Conservation (phyloP, 2,797 vertebrate genomes). For the Tiaroga cobitis region DNA sequence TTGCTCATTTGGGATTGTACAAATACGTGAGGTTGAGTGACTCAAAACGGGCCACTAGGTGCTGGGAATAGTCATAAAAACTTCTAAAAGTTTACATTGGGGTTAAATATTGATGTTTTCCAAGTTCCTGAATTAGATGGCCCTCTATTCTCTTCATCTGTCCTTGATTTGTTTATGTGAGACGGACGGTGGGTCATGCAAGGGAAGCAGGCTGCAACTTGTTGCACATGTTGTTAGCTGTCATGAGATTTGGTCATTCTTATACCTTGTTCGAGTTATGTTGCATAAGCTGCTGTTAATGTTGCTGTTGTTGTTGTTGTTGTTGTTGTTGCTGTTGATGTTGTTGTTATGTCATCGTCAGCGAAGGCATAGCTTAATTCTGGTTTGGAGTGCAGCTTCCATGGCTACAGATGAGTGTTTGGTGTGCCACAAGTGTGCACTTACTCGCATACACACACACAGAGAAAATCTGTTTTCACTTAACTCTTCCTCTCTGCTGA, state of each 20-base stretch:
- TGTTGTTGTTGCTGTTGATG: constrained; percentile 35
- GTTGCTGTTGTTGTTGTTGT: neutral
- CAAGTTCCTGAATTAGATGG: constrained; percentile 61
- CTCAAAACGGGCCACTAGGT: constrained; percentile 64
- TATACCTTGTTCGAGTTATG: constrained; percentile 40
- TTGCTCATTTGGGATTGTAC: constrained; percentile 67
- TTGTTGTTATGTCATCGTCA: constrained; percentile 64
- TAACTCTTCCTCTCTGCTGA: constrained; percentile 67
- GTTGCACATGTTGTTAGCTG: constrained; percentile 45
- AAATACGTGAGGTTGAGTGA: constrained; percentile 74
- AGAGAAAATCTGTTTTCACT: constrained; percentile 70
- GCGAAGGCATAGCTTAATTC: constrained; percentile 49
- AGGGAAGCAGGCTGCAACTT: constrained; percentile 48
- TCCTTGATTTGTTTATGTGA: constrained; percentile 43
- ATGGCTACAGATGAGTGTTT: constrained; percentile 61
- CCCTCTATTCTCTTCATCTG: constrained; percentile 40
- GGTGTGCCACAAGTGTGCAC: constrained; percentile 33
- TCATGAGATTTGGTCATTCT: constrained; percentile 40
- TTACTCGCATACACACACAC: constrained; percentile 59
- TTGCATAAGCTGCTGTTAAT: constrained; percentile 38
- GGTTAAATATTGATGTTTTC: constrained; percentile 67
- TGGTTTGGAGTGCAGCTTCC: constrained; percentile 37
- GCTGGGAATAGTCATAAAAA: constrained; percentile 56
- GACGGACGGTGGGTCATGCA: constrained; percentile 48
- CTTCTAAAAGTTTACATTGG: constrained; percentile 68